Base-by-base conservation (phyloP, 23 tunicate species). In the Halocynthia roretzi region DNA sequence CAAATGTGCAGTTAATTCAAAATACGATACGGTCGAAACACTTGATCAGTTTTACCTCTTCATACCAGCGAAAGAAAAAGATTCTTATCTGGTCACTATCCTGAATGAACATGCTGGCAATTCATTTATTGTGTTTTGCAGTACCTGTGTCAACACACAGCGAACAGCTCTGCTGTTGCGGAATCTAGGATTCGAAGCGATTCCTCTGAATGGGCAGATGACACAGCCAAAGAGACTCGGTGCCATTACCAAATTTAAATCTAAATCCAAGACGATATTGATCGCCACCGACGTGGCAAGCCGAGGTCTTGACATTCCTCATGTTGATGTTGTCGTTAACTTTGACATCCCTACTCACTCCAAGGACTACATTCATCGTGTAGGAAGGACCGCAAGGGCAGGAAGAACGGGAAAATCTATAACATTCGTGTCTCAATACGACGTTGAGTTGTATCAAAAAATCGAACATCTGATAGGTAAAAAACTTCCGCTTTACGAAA, bases 281-380 rank as follows among this genome's bases (percentile, higher is more conserved):
- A 83, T 93, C 12, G 93, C 93, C 50, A 93, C 98, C 4, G 98
- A 93, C 72, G 98, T 93, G 9, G 98, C 98, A 7, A 87, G 98
- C 61, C 81, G 98, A 20, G 98, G 98, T 61, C 72, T 93, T 10
- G 98, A 93, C 63, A 87, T 93, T 53, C 94, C 93, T n/a, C 93
- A 80, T 56, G 98, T 93, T 52, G 94, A 93, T 80, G 87, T 81
- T 51, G 98, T 93, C 12, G 68, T 93, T 6, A 93, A 93, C 66
- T 76, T 80, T 49, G 94, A 87, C 63, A 93, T 93, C 14, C 98
- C 93, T 5, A 83, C 84, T 7, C 77, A 86, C 54, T 93, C 93
- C 9, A 92, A 92, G 68, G 98, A 92, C 68, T 94, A 88, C 72
- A 88, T 94, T 12, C 99, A 94, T 81, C 61, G 99, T 48, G 95